Percentiles rank a stretch among this genome's conserved stretches.
Conservation (phyloP, 2,113 vertebrate species). For the Phasianus colchicus region DNA sequence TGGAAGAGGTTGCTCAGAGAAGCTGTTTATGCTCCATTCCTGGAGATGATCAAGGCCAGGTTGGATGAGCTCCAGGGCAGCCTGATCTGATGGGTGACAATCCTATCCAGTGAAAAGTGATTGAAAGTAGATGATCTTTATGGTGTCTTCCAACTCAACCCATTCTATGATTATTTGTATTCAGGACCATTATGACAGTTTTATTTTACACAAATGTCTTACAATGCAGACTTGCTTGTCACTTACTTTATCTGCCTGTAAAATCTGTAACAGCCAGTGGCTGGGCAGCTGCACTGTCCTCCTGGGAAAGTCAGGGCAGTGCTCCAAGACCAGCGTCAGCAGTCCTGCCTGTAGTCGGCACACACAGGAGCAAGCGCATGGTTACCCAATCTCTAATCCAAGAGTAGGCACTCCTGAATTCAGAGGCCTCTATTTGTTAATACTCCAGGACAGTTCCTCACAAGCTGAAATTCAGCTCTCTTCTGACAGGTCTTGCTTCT, state of each 20-base stretch:
- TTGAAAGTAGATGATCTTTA: not conserved
- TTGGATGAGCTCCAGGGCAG: too few relatives aligned
- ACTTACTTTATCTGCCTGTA: not conserved
- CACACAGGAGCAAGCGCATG: not conserved
- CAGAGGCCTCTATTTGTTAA: not conserved
- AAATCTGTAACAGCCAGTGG: not conserved
- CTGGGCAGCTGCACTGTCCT: not conserved
- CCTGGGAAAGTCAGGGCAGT: not conserved
- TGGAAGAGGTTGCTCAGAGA: not conserved
- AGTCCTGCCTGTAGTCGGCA: fast-evolving
- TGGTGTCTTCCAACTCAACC: not conserved
- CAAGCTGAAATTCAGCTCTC: not conserved
- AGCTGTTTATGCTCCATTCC: not conserved
- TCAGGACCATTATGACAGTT: not conserved
- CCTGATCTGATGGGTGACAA: not conserved
- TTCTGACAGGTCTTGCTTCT: not conserved
- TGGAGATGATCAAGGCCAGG: not conserved
- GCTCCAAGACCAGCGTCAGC: not conserved
- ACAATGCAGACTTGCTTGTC: not conserved
- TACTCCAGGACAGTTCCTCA: not conserved
- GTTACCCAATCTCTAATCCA: not conserved
- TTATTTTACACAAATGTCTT: not conserved
- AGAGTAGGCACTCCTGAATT: not conserved
- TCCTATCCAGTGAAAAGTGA: not conserved
- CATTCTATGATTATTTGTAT: not conserved